Percentiles rank a stretch among this genome's conserved stretches.
These are phyloP conservation scores for Telmatherina bonti DNA, from an alignment of 2,797 vertebrate genomes.

Conservation along the genomic window DNA sequence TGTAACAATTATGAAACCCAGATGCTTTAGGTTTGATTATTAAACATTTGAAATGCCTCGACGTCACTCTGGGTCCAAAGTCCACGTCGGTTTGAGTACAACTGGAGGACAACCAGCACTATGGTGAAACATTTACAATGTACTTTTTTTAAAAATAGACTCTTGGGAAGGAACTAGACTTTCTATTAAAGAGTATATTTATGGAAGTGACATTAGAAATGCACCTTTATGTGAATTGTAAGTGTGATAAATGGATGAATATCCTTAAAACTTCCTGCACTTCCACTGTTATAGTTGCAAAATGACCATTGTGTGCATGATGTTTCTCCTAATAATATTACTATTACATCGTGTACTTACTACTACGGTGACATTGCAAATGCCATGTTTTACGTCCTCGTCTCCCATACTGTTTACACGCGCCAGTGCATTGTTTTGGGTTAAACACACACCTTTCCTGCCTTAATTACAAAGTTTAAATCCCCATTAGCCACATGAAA, in stretches of 20 bases:
- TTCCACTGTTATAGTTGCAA: neutral
- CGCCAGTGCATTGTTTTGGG: slow-evolving; percentile 58
- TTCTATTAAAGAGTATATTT: neutral
- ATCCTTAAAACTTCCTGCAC: neutral
- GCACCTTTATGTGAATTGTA: neutral
- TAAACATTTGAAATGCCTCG: slow-evolving; percentile 47
- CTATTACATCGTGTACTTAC: slow-evolving; percentile 7
- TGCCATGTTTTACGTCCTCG: slow-evolving; percentile 36
- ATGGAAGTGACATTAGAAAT: neutral
- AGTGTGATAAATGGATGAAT: too few relatives aligned
- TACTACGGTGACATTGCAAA: slow-evolving; percentile 40
- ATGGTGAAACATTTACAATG: slow-evolving; percentile 58
- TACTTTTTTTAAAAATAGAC: neutral
- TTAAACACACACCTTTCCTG: slow-evolving; percentile 57
- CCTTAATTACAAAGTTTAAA: slow-evolving; percentile 29
- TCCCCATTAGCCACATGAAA: slow-evolving; percentile 6
- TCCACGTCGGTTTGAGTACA: slow-evolving; percentile 15
- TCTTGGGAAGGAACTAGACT: neutral
- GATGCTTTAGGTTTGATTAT: slow-evolving; percentile 55
- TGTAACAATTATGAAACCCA: slow-evolving; percentile 11
- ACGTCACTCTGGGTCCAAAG: slow-evolving; percentile 50
- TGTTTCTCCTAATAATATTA: slow-evolving; percentile 42
- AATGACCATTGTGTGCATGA: neutral
- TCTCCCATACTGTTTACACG: slow-evolving; percentile 49
- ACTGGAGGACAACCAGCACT: slow-evolving; percentile 6